Evolutionary conservation across 2,888 invertebrate species (phyloP).

Genomic region (Scrobipalpa costella): DNA sequence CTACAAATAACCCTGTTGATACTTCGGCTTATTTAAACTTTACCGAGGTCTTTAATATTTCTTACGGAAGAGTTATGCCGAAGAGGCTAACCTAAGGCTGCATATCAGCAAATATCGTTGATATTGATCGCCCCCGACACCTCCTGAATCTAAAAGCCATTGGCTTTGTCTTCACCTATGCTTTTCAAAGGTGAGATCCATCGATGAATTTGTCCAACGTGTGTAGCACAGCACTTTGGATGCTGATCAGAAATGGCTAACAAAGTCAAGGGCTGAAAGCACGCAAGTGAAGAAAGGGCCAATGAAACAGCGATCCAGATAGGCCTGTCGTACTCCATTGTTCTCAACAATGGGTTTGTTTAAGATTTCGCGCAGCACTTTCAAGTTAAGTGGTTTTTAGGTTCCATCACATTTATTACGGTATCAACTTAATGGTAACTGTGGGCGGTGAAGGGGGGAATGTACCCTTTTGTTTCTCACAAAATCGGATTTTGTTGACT

Average conservation of each 20-base stretch:
- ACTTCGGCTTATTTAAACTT: no score
- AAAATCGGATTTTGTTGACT: conserved; percentile 17
- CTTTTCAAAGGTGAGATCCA: no score
- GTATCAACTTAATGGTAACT: conserved; percentile 21
- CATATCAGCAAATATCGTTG: no score
- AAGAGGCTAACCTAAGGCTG: no score
- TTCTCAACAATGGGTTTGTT: conserved; percentile 30
- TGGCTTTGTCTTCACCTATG: no score
- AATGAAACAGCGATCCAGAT: conserved; percentile 4
- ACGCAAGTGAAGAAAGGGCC: neutral
- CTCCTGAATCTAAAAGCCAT: no score
- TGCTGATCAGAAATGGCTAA: neutral
- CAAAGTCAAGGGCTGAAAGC: neutral
- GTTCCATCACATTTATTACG: conserved; percentile 29
- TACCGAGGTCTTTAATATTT: no score
- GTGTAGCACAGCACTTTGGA: neutral
- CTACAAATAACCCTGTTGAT: no score
- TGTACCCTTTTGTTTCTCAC: conserved; percentile 8
- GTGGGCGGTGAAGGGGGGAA: neutral
- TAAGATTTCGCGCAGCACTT: conserved; percentile 27
- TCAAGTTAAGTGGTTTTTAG: conserved; percentile 29
- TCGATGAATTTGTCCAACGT: neutral
- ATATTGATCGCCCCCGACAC: no score
- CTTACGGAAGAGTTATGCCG: no score
- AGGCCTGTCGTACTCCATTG: conserved; percentile 21